Evolutionary conservation across 2,797 vertebrate species (phyloP), one percentile per base, ranked within the genome.

Genomic region (Takifugu ocellatus): DNA sequence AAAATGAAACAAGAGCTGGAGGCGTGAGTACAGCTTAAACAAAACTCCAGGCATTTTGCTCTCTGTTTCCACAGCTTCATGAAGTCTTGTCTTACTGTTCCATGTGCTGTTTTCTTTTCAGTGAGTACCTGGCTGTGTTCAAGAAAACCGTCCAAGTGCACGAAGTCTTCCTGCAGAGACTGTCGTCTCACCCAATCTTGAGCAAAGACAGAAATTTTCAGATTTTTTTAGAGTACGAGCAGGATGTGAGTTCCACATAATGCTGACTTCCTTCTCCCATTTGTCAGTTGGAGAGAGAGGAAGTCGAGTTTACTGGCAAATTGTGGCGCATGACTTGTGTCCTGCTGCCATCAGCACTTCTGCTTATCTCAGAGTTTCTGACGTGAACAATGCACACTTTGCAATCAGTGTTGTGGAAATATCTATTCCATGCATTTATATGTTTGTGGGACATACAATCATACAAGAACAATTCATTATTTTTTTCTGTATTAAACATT

Each of bases 1-100:
- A 99, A 98, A 91, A 97, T 98, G 97, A 99, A 98, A 78, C 97
- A 98, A 87, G 97, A 99, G 70, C 81, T 99, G 51, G 97, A 99
- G 89, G 96, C 96, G 96, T 99, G 78, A 94, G 95, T 92, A 60
- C 57, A 1, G 42, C 25, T 54, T 15, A 14, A 49, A 39, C 7
- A 60, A 54, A 59, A 60, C 1, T 11, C 11, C 3, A 5, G 6
- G 21, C 27, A 26, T 51, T 57, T 2, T 16, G 51, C 63, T 56
- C 25, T 25, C 25, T 59, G 1, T 53, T 25, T 24, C 24, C 15
- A 44, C 5, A 56, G 31, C 31, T 50, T 17, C 16, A 2, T 21
- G 16, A 50, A 11, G 14, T 39, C 12, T 29, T 51, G 10, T 16
- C 31, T 29, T 21, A 49, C 2, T 46, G 26, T 54, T 3, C 63